Base-by-base conservation (phyloP, 2,888 invertebrate genomes). In the Ashinkailepas kermadecensis region DNA sequence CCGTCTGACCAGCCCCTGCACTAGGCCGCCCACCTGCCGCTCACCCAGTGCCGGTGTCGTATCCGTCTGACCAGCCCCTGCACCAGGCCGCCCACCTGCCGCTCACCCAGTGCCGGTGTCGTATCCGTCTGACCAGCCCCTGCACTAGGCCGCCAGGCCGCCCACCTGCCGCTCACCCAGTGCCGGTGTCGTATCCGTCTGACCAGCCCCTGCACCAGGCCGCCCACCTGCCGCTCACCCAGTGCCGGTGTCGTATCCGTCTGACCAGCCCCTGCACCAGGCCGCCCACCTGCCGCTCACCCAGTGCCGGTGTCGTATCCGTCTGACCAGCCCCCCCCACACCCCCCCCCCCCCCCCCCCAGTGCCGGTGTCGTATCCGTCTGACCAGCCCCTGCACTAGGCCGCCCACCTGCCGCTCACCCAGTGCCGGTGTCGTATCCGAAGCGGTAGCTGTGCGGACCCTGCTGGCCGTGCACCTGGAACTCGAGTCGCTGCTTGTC, bases 261-360 rank as follows among this genome's bases (percentile, higher is more conserved):
- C 39, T 4, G 39, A 39, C 39, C 39, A 39, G 39, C 39, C 39
- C 2, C 39, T 39, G 39, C 39, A 39, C 2, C 39, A 39, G 39
- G 39, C 39, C 39, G 39, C 39, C 4, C 2, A 39, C 39, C 2
- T 39, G 39, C 39, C 39, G 39, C 88, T 89, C 89, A 94, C 94
- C 94, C 94, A 88, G 92, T 92, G 85, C 94, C 94, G 81, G 94
- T 94, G 86, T 94, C 94, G 87, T 90, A 94, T 86, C 95, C 94
- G 87, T 39, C 39, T 4, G 39, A 39, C 39, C 39, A 39, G 39
- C 39, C 39, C 2, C 39, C n/a, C n/a, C n/a, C n/a, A n/a, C n/a
- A n/a, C n/a, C n/a, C n/a, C n/a, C n/a, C n/a, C n/a, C n/a, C n/a
- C n/a, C n/a, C n/a, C n/a, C n/a, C n/a, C n/a, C n/a, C n/a, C n/a